These are phyloP conservation scores for Euspilapteryx auroguttella DNA, from an alignment of 2,888 invertebrate species.

Conservation along the genomic window DNA sequence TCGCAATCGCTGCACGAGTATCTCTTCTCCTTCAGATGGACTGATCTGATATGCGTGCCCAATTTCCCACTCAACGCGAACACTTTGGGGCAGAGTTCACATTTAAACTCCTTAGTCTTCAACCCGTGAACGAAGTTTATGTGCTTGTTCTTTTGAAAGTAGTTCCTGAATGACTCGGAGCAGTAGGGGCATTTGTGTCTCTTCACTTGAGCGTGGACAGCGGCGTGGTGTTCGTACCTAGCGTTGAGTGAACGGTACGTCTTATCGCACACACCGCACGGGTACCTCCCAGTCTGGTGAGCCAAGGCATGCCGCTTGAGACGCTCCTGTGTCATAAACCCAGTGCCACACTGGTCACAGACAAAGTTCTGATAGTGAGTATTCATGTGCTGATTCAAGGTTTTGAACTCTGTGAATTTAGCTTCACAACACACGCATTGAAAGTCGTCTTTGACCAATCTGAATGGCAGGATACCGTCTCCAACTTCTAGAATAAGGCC, in stretches of 20 bases:
- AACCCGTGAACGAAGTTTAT: slow-evolving; percentile 29
- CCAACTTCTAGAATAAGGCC: slow-evolving; percentile 19
- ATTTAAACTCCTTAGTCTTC: slow-evolving; percentile 42
- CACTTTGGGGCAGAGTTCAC: slow-evolving; percentile 34
- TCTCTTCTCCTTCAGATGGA: slow-evolving; percentile 45
- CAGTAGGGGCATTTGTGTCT: slow-evolving; percentile 43
- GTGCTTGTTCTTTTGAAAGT: slow-evolving; percentile 45
- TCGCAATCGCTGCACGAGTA: slow-evolving; percentile 50
- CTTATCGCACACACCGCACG: slow-evolving; percentile 50
- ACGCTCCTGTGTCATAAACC: slow-evolving; percentile 38
- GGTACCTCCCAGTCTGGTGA: slow-evolving; percentile 31
- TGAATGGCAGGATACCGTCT: slow-evolving; percentile 37
- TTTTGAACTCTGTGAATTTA: slow-evolving; percentile 30
- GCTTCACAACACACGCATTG: slow-evolving; percentile 29
- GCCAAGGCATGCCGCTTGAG: slow-evolving; percentile 32
- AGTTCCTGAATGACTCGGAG: slow-evolving; percentile 35
- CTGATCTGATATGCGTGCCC: slow-evolving; percentile 29
- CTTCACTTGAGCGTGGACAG: slow-evolving; percentile 44
- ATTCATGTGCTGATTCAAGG: slow-evolving; percentile 49
- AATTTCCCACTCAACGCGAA: slow-evolving; percentile 38
- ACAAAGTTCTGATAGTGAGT: slow-evolving; percentile 44
- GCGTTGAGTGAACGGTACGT: slow-evolving; percentile 44
- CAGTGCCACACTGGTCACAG: slow-evolving; percentile 42
- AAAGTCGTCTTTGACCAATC: slow-evolving; percentile 20
- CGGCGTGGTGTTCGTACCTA: slow-evolving; percentile 47